Evolutionary conservation across 2,797 vertebrate species (phyloP), one percentile per base, ranked within the genome.

Genomic region (Enoplosus armatus): DNA sequence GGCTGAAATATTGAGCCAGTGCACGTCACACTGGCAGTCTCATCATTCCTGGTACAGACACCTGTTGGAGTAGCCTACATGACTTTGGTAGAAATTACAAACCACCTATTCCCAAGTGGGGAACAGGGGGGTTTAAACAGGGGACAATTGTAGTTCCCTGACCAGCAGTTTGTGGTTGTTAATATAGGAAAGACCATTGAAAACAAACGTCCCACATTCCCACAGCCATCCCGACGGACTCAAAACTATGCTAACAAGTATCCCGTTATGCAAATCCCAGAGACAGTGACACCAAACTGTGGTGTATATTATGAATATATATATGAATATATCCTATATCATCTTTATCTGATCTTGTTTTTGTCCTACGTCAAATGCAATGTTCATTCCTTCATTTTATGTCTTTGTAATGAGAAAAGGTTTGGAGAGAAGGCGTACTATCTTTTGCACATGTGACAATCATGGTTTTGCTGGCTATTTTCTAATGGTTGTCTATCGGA

Each of bases 371-470:
- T 89, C 66, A 56, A 81, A 80, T n/a, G 24, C 50, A 70, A 27
- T 70, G 64, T 81, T 84, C n/a, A 81, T 83, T 85, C 31, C 66
- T 80, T 75, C 35, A 62, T 83, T 78, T 86, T 64, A 29, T 78
- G 68, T 83, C 66, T 72, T 85, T 0, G 18, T 76, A 27, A 68
- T 68, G 37, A 71, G n/a, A 33, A 89, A 78, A 84, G 83, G 77
- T 85, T 89, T 75, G 59, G 72, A 70, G 63, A 83, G 70, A 75
- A 77, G 77, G 41, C 12, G n/a, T 67, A 64, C 27, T 22, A 1
- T 73, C 75, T 79, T 91, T 91, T 94, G 91, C 89, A 92, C 91
- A 92, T 83, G 70, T 79, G 91, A 92, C 92, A 92, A 92, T 93
- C 93, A 72, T 85, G 67, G 59, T 91, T 90, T 90, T 79, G 72